Evolutionary conservation across 2,113 vertebrate genomes (phyloP).

Genomic region (Microcebus tavaratra): DNA sequence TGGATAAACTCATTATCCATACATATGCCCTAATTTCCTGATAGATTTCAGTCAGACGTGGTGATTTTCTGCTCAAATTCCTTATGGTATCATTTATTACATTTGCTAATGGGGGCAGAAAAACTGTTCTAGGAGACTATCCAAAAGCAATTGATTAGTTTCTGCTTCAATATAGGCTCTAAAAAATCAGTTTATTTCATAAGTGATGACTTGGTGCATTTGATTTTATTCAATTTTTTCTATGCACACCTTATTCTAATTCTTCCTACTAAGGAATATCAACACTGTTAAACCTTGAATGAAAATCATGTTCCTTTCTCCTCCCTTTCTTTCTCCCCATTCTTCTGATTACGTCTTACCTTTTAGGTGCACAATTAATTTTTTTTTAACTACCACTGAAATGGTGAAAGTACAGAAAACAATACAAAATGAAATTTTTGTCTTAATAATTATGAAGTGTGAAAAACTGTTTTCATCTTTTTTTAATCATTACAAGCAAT

Average conservation of each 20-base stretch:
- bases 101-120: background rate
- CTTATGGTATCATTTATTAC: background rate
- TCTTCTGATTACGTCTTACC: background rate
- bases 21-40: conserved; percentile 49
- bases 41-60: background rate
- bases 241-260: background rate
- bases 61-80: background rate
- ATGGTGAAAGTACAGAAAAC: background rate
- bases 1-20: conserved; percentile 45
- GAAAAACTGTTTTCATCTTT: background rate
- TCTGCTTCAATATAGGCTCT: background rate
- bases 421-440: background rate
- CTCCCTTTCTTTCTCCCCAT: background rate
- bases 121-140: conserved; percentile 16
- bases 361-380: background rate
- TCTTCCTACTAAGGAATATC: background rate
- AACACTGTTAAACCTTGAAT: background rate
- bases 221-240: background rate
- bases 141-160: background rate
- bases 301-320: background rate
- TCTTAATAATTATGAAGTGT: conserved; percentile 32
- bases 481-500: background rate
- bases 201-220: background rate
- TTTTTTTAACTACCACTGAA: background rate
- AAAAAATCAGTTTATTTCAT: background rate